These are phyloP conservation scores for Nymphalis urticae DNA, from an alignment of 2,888 invertebrate genomes.

Conservation along the genomic window DNA sequence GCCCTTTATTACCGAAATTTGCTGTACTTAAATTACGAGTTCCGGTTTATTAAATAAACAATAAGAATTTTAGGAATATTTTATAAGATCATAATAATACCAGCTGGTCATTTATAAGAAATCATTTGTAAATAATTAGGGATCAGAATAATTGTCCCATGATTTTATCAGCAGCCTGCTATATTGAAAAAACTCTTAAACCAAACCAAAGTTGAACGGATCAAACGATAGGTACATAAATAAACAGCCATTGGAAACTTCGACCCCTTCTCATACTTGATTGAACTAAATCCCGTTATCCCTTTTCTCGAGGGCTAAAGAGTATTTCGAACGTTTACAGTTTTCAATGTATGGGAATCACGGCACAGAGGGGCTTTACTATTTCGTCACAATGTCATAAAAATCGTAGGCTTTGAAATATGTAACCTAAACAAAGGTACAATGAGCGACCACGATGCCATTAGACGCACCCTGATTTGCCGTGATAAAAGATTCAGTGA, in stretches of 20 bases:
- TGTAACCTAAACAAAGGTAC: slow-evolving; percentile 41
- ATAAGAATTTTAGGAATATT: slow-evolving; percentile 14
- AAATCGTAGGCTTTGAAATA: slow-evolving; percentile 12
- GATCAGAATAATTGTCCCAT: slow-evolving; percentile 10
- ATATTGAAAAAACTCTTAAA: slow-evolving; percentile 29
- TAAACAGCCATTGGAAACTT: slow-evolving; percentile 45
- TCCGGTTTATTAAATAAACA: slow-evolving; percentile 18
- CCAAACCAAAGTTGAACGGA: slow-evolving; percentile 38
- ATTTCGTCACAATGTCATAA: slow-evolving; percentile 1
- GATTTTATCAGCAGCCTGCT: slow-evolving; percentile 3
- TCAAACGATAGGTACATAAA: slow-evolving; percentile 44
- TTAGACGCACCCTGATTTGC: slow-evolving; percentile 65
- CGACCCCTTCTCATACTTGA: slow-evolving; percentile 45
- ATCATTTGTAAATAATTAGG: not conserved
- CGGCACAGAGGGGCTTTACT: slow-evolving; percentile 7
- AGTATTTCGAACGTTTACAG: slow-evolving; percentile 45
- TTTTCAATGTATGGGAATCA: slow-evolving; percentile 35
- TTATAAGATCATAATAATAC: slow-evolving; percentile 18
- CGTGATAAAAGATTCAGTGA: slow-evolving; percentile 76
- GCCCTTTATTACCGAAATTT: slow-evolving; percentile 68
- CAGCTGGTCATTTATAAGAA: slow-evolving; percentile 14
- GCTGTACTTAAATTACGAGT: slow-evolving; percentile 60
- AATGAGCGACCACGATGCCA: slow-evolving; percentile 61
- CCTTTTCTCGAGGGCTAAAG: slow-evolving; percentile 43
- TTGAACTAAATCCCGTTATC: slow-evolving; percentile 48